These are phyloP conservation scores for Sebastes flavidus DNA, from an alignment of 2,797 vertebrate genomes.

Conservation along the genomic window DNA sequence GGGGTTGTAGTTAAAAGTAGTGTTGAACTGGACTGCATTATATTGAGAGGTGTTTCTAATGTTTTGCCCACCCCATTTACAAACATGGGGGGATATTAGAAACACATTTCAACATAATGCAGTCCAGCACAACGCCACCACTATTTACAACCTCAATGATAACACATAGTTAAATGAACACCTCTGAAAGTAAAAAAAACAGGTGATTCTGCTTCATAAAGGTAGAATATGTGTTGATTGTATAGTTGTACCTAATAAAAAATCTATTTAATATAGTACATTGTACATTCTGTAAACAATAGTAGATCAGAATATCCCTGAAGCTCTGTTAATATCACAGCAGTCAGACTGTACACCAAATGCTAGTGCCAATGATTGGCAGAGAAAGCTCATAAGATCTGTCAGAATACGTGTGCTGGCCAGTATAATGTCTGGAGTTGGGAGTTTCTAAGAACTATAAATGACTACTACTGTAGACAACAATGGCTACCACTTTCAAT, in stretches of 20 bases:
- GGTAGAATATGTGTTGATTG: background rate
- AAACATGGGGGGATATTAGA: background rate
- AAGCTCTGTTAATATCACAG: background rate
- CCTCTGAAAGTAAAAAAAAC: no score
- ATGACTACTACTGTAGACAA: background rate
- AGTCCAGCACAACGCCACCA: background rate
- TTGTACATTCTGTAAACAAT: background rate
- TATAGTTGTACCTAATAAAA: background rate
- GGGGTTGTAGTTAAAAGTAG: background rate
- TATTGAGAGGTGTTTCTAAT: background rate
- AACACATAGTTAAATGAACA: background rate
- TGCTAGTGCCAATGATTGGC: background rate
- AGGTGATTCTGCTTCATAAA: no score
- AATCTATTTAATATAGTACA: background rate
- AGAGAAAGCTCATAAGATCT: background rate
- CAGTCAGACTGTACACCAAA: background rate
- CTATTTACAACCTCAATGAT: background rate
- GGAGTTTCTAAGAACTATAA: background rate
- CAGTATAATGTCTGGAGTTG: background rate
- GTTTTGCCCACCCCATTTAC: background rate
- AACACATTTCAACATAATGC: background rate
- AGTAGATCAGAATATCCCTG: no score
- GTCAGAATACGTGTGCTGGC: background rate
- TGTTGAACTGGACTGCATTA: background rate
- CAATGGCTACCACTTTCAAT: background rate